A percentile compares a stretch with the other conserved stretches of the same genome.
phyloP scores from a whole-genome alignment of 2,888 invertebrate species.

The Diadegma fenestrale region DNA sequence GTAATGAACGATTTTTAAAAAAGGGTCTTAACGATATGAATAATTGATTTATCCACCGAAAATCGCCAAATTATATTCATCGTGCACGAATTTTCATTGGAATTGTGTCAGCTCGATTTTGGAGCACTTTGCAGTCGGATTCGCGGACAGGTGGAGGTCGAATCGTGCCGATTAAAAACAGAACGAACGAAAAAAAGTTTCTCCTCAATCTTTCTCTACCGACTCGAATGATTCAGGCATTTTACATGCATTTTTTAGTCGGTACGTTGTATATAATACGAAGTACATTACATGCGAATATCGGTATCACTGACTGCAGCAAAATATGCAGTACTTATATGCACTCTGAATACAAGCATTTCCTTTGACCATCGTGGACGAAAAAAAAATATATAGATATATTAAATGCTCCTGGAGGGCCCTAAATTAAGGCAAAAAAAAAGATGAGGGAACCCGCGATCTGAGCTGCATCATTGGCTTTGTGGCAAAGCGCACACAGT shows the following conservation, averaged over 20 bases:
- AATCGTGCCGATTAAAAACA: background rate
- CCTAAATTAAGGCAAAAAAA: constrained; percentile 82
- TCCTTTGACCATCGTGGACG: constrained; percentile 65
- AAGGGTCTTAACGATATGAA: background rate
- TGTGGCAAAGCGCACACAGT: constrained; percentile 51
- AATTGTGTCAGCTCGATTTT: background rate
- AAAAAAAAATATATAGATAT: constrained; percentile 70
- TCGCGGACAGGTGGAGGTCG: background rate
- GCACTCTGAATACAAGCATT: constrained; percentile 54
- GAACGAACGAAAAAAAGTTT: background rate
- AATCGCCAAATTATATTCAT: background rate
- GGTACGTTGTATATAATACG: background rate
- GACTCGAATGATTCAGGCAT: too few relatives aligned
- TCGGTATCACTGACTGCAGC: constrained; percentile 42
- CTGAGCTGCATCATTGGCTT: constrained; percentile 64
- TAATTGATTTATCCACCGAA: background rate
- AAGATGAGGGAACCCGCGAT: constrained; percentile 73
- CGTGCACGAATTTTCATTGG: background rate
- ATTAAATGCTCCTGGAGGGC: constrained; percentile 71
- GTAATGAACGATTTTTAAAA: background rate
- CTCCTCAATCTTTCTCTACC: background rate
- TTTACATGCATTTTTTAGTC: background rate
- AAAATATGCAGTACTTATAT: constrained; percentile 70
- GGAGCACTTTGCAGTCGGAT: background rate
- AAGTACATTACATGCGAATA: constrained; percentile 22